phyloP scores from a whole-genome alignment of 1,140 invertebrate species.

The Caerostris darwini region DNA sequence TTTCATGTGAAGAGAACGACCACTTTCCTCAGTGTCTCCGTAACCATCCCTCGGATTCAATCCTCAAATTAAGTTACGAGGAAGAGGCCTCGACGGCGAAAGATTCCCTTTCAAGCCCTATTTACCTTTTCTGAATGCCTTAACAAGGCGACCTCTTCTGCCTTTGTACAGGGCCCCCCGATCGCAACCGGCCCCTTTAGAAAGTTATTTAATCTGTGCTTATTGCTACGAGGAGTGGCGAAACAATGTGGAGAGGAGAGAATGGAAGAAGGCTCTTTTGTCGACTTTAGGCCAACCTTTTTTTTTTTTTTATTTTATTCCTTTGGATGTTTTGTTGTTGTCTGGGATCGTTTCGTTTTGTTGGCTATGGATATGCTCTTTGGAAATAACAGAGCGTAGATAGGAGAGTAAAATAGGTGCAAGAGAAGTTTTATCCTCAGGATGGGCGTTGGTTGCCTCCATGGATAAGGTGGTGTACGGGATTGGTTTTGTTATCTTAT shows the following conservation, averaged over 20 bases:
- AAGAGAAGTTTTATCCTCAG: not conserved
- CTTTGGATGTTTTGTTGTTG: not conserved
- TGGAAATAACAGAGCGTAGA: conserved; percentile 46
- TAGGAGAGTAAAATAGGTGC: not conserved
- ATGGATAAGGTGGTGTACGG: not conserved
- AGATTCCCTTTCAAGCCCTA: conserved; percentile 1
- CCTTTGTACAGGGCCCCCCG: not conserved
- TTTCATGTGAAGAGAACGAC: not conserved
- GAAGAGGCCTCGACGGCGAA: not conserved
- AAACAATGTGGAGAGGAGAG: conserved; percentile 12
- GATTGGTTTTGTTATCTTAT: not conserved
- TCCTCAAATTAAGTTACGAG: conserved; percentile 16
- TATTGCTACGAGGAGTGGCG: not conserved
- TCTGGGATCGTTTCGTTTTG: conserved; percentile 2
- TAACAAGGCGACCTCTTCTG: conserved; percentile 15
- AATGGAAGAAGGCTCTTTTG: not conserved
- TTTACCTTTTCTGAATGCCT: conserved; percentile 3
- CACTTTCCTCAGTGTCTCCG: not conserved
- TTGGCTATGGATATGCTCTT: conserved; percentile 38
- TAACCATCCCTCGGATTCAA: not conserved
- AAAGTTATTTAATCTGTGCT: conserved; percentile 12
- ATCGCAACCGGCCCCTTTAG: not conserved
- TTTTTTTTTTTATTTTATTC: not conserved
- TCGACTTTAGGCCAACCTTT: not conserved
- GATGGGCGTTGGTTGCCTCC: not conserved